Percentiles rank a stretch among this genome's conserved stretches.
Evolutionary conservation across 2,797 vertebrate species (phyloP).

Genomic region (Malurus leucopterus): DNA sequence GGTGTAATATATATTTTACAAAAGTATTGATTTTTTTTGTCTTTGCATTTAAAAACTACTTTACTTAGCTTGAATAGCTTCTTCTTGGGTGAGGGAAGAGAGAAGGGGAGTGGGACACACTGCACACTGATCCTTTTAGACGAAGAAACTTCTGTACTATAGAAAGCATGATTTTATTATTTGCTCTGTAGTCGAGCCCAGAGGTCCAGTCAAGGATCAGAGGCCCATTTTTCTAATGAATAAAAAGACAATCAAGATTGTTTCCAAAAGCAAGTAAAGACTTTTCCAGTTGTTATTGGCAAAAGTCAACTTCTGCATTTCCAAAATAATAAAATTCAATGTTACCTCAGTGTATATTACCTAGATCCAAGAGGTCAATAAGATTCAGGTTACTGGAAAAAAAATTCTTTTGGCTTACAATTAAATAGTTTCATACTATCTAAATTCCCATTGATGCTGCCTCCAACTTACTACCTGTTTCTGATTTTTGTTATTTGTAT

Average conservation of each 20-base stretch:
- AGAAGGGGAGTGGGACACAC: neutral
- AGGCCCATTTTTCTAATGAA: neutral
- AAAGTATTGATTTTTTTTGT: neutral
- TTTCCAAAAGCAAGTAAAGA: constrained; percentile 38
- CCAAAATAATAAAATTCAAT: constrained; percentile 37
- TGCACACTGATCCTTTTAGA: neutral
- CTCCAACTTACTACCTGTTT: neutral
- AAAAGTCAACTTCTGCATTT: neutral
- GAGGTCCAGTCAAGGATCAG: neutral
- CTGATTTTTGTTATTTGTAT: neutral
- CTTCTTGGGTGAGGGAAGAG: neutral
- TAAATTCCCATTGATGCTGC: neutral
- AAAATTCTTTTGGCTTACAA: neutral
- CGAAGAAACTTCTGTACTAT: neutral
- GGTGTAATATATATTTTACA: neutral
- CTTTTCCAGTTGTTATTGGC: constrained; percentile 47
- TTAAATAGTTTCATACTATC: neutral
- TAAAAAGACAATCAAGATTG: neutral
- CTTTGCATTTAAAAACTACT: neutral
- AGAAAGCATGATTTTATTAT: neutral
- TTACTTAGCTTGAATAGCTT: neutral
- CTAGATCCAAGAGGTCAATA: constrained; percentile 1
- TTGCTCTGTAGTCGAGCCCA: neutral
- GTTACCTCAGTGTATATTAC: neutral
- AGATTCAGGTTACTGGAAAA: neutral